phyloP scores from a whole-genome alignment of 2,797 vertebrate species.

The Gymnopithys bicolor region DNA sequence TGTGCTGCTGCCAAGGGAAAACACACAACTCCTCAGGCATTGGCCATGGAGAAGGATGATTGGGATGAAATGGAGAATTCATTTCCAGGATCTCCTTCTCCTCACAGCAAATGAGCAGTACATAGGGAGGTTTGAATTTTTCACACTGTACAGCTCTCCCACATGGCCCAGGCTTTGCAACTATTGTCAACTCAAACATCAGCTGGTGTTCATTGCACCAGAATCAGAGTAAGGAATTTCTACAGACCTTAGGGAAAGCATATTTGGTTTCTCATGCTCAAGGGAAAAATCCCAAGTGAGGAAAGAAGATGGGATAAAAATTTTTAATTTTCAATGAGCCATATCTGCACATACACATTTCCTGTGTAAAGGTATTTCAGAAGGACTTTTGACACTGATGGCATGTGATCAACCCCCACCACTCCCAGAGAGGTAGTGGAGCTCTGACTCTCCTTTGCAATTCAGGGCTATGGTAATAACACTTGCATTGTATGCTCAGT shows the following conservation, averaged over 20 bases:
- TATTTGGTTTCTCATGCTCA: background rate
- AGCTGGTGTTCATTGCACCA: constrained; percentile 14
- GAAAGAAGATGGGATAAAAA: background rate
- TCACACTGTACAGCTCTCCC: background rate
- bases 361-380: background rate
- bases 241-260: constrained; percentile 20
- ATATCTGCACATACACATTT: background rate
- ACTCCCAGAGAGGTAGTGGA: background rate
- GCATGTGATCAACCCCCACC: background rate
- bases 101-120: constrained; percentile 1
- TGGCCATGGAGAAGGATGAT: background rate
- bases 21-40: background rate
- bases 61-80: constrained; percentile 23
- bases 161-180: background rate
- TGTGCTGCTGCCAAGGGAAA: background rate
- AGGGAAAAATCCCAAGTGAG: background rate
- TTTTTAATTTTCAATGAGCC: background rate
- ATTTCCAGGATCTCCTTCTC: constrained; percentile 37
- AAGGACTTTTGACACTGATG: background rate
- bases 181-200: background rate
- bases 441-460: background rate
- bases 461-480: background rate
- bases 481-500: background rate
- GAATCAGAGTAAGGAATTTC: background rate
- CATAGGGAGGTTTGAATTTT: constrained; percentile 3